These are phyloP conservation scores for Pogonocherus hispidulus DNA, from an alignment of 2,888 invertebrate genomes.

Conservation along the genomic window DNA sequence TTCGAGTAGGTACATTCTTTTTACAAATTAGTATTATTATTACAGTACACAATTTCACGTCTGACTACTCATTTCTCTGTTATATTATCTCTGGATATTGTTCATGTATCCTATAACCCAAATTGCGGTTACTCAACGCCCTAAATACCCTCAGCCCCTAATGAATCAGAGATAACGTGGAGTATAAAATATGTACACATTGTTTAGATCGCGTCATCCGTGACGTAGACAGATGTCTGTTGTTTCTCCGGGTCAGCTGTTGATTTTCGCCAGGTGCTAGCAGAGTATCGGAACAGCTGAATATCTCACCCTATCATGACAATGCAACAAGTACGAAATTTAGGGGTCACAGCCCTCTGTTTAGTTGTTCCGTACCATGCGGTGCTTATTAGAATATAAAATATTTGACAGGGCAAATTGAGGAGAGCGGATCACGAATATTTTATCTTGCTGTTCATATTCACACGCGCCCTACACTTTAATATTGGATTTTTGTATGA, in stretches of 20 bases:
- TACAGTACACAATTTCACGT: constrained; percentile 12
- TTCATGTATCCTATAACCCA: neutral
- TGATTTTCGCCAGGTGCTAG: constrained; percentile 55
- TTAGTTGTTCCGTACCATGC: constrained; percentile 30
- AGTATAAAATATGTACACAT: constrained; percentile 41
- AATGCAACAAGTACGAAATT: constrained; percentile 57
- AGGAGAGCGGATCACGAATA: constrained; percentile 26
- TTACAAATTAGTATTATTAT: too few species aligned
- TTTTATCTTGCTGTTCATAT: constrained; percentile 11
- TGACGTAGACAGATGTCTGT: constrained; percentile 55
- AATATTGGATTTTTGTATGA: constrained; percentile 8
- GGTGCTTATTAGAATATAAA: constrained; percentile 40
- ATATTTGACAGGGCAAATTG: constrained; percentile 40
- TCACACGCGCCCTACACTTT: neutral
- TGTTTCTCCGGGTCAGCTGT: constrained; percentile 57
- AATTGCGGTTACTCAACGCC: constrained; percentile 29
- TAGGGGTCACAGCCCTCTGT: constrained; percentile 49
- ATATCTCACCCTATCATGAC: constrained; percentile 52
- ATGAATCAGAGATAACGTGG: constrained; percentile 33
- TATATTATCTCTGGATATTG: too few species aligned
- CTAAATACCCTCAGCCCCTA: constrained; percentile 21
- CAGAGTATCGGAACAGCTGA: constrained; percentile 51
- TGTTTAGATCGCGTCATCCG: constrained; percentile 52
- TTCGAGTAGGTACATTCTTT: too few species aligned
- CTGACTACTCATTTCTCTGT: constrained; percentile 14